Evolutionary conservation across 2,888 invertebrate genomes (phyloP), one percentile per base, ranked within the genome.

Genomic region (Pandemis heparana): DNA sequence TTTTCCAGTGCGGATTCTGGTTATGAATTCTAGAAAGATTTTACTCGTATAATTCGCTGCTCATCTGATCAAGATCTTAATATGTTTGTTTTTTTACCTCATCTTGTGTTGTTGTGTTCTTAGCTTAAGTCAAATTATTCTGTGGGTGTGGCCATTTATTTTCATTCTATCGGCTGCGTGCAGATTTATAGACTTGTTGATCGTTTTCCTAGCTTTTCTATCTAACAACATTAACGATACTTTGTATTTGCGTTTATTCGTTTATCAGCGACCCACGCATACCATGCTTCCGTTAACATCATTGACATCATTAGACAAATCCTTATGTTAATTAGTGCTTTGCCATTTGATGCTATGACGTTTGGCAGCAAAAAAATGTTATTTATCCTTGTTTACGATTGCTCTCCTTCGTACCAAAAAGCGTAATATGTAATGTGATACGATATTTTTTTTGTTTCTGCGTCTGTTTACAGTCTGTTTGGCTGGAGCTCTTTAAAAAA

Each of bases 251-350:
- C 10, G 12, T 23, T 56, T 56, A 56, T 5, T 1, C 56, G 23
- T 56, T 23, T 56, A 23, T 23, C 12, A 51, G 12, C 39, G 14
- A 16, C 43, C 53, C 53, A 66, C 59, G 60, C 60, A 5, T 32
- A 67, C 39, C 46, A 61, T 61, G 48, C 60, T 63, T 70, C 41
- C 70, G 51, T 70, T 70, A 53, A 53, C 60, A 60, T 60, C 60
- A n/a, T 12, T 56, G 56, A 23, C 64, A 69, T 51, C 39, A 53
- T 62, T 70, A 51, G 56, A 64, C 63, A 70, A 64, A 70, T 56
- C 64, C 16, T 53, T 43, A 46, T 70, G 62, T 53, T 70, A 70
- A 70, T 70, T 61, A 46, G 9, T 51, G 38, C 48, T 39, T 63
- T 43, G 63, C 59, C 14, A 43, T 59, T 51, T 53, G 39, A 39